Base-by-base conservation (phyloP, 2,888 invertebrate genomes). In the Capitulum mitella region DNA sequence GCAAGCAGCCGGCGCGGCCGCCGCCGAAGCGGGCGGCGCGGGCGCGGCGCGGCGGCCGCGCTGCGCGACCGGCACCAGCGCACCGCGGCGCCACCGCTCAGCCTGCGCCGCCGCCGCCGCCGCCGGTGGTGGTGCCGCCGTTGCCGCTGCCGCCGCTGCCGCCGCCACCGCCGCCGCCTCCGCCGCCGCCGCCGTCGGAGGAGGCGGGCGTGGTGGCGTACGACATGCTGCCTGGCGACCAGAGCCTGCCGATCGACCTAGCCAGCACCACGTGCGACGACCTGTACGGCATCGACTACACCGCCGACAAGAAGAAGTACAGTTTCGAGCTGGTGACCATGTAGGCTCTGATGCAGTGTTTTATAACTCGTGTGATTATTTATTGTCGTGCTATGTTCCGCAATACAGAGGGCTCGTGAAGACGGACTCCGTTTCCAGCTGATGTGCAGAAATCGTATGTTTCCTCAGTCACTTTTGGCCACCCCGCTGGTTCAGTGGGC, bases 1-100 rank as follows among this genome's bases (percentile, higher is more conserved):
- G 81, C 34, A 81, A 81, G 64, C 75, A 16, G 37, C 70, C 70
- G 37, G 32, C 61, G n/a, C 61, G 61, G 32, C 70, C 70, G 70
- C 37, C 70, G 29, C 26, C 70, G 26, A 37, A 37, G 26, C 19
- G 22, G 34, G 22, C 37, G 5, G 22, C 70, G 0, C 37, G 70
- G 12, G 70, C 37, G 6, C 70, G 70, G 32, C 61, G 16, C 32
- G 61, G 14, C 32, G 32, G 61, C 61, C 32, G 70, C 37, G 70
- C 12, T 22, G 22, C 22, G 22, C 37, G 37, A 19, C 37, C 70
- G 37, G 22, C 70, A 1, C 22, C 70, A 22, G 70, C 70, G 2
- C 70, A 70, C 22, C 70, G 37, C 22, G 34, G 37, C 1, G 37
- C 70, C 16, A 10, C 58, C 2, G n/a, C 64, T 19, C 34, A 16